Base-by-base conservation (phyloP, 2,113 vertebrate genomes). In the Rana temporaria region DNA sequence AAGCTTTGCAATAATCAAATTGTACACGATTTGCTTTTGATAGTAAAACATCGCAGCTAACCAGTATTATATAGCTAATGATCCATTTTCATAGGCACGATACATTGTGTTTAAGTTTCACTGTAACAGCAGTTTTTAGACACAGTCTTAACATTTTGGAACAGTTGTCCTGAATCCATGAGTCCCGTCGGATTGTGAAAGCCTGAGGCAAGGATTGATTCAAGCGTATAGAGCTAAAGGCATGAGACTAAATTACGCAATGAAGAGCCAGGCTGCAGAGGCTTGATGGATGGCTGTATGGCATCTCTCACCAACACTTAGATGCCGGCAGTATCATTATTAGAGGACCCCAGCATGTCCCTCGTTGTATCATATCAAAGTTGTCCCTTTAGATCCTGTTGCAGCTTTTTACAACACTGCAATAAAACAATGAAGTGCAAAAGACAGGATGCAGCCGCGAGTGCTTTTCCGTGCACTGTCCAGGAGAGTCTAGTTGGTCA, bases 181-280 rank as follows among this genome's bases (percentile, higher is more conserved):
- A 42, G 53, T 74, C 69, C 79, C 70, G 3, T 42, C 22, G 70
- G 79, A 66, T 38, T 38, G 70, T 69, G 34, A 66, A 20, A 65
- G 79, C 79, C 79, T 42, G 59, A 82, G 79, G 79, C 79, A 74
- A 56, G 30, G 78, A 79, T 42, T 69, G 66, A 79, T 79, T 38
- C 66, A 60, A 48, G 64, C 32, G 30, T 59, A 55, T 20, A 69
- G 69, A 48, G 78, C 78, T 67, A 32, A 79, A 57, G 65, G 78
- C 65, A 69, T 79, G 30, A 70, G 69, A 57, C 53, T 60, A 60
- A 69, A 67, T 70, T 34, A 59, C 78, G 57, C 17, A 60, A 69
- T 70, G 55, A 57, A 34, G 66, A 57, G 32, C 6, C 32, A 8
- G n/a, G 22, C 16, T 18, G 15, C 78, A 24, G 38, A 48, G 18